A percentile compares a stretch with the other conserved stretches of the same genome.
phyloP scores from a whole-genome alignment of 1,140 invertebrate genomes.

The Thrips palmi region DNA sequence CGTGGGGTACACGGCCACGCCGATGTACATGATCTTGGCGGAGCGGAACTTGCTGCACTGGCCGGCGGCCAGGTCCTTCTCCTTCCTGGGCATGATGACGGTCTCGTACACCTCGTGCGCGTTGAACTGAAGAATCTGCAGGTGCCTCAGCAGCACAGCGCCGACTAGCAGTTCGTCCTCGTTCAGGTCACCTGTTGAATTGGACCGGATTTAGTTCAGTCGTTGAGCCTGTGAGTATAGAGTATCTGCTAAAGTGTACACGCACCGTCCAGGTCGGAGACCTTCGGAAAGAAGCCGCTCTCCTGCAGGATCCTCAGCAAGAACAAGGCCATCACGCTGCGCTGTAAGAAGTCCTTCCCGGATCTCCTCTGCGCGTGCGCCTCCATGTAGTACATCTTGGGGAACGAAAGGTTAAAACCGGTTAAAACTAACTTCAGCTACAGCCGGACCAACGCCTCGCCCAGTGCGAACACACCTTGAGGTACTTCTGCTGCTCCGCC shows the following conservation, averaged over 20 bases:
- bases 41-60: conserved; percentile 5
- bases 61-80: background rate
- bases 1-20: conserved; percentile 59
- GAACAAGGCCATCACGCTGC: conserved; percentile 59
- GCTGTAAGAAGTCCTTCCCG: conserved; percentile 51
- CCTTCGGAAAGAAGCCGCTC: conserved; percentile 35
- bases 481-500: conserved; percentile 8
- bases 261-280: background rate
- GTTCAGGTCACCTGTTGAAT: conserved; percentile 13
- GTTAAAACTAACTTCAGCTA: conserved; percentile 22
- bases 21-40: conserved; percentile 30
- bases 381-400: conserved; percentile 47
- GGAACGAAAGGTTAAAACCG: conserved; percentile 14
- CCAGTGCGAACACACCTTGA: too few relatives aligned
- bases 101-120: conserved; percentile 77
- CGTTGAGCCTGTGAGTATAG: background rate
- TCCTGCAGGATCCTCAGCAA: conserved; percentile 49
- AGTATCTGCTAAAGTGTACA: conserved; percentile 4
- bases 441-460: too few relatives aligned
- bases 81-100: conserved; percentile 3
- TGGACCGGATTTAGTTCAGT: background rate
- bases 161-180: conserved; percentile 34
- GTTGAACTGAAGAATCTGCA: conserved; percentile 75
- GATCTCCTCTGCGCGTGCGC: conserved; percentile 41
- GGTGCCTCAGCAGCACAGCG: conserved; percentile 45